Conservation (phyloP, 1,140 invertebrate genomes). For the Zaprionus taronus region DNA sequence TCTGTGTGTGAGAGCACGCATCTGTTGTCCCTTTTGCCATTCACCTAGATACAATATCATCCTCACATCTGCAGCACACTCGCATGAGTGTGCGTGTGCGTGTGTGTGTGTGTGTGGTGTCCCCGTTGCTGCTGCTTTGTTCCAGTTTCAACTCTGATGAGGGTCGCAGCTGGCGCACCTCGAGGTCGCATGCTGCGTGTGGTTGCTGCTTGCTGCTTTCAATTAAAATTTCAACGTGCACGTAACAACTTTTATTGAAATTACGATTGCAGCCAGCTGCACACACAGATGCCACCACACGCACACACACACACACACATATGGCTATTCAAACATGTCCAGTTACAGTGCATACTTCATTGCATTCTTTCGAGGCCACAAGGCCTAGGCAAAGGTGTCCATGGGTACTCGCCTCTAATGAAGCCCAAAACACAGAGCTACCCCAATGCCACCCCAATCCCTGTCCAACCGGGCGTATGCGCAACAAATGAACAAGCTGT, state of each 20-base stretch:
- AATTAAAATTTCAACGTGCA: conserved; percentile 81
- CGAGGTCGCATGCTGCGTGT: conserved; percentile 59
- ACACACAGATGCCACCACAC: conserved; percentile 28
- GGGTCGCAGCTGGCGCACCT: conserved; percentile 64
- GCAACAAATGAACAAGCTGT: conserved; percentile 53
- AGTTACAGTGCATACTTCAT: conserved; percentile 66
- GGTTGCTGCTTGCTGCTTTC: conserved; percentile 76
- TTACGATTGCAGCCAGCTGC: conserved; percentile 74
- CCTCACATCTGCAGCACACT: conserved; percentile 16
- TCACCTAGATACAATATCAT: conserved; percentile 49
- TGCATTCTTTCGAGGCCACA: conserved; percentile 62
- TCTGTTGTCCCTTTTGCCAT: conserved; percentile 49
- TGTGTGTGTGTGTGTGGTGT: conserved; percentile 45
- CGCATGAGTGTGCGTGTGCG: not conserved
- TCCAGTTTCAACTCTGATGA: conserved; percentile 66
- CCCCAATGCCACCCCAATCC: not conserved
- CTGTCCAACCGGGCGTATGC: not conserved
- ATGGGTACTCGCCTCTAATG: conserved; percentile 63
- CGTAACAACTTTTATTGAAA: conserved; percentile 82
- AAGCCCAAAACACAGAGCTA: conserved; percentile 59
- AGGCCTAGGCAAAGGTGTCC: conserved; percentile 46
- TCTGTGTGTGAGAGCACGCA: conserved; percentile 17
- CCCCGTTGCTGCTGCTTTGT: conserved; percentile 62
- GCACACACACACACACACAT: conserved; percentile 12
- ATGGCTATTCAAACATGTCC: conserved; percentile 45